Conservation (phyloP, 2,888 invertebrate species). For the Sisyra nigra region DNA sequence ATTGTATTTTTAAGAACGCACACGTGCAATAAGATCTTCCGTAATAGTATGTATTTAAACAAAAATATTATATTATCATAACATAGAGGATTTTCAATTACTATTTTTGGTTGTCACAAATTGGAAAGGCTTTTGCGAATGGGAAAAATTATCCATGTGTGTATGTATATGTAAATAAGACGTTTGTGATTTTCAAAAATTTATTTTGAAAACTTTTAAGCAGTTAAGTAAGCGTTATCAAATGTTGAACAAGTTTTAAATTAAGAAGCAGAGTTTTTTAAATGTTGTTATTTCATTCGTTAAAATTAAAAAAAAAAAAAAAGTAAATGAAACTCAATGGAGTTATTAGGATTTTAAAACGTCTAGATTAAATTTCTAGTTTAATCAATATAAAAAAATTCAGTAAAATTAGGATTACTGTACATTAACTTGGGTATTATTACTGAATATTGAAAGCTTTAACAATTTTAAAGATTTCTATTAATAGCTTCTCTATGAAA, state of each 20-base stretch:
- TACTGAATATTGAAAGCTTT: too few species aligned
- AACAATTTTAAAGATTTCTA: too few species aligned
- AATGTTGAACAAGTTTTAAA: neutral
- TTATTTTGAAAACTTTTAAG: neutral
- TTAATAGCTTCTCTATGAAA: too few species aligned
- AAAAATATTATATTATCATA: neutral
- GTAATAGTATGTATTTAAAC: neutral
- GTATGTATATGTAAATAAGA: neutral
- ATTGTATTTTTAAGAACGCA: neutral
- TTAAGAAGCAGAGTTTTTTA: neutral
- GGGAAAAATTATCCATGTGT: too few species aligned
- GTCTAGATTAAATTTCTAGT: neutral
- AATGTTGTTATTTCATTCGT: neutral
- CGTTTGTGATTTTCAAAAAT: neutral
- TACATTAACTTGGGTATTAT: too few species aligned
- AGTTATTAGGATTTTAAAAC: neutral
- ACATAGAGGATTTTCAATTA: neutral
- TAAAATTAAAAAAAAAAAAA: neutral
- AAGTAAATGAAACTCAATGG: neutral
- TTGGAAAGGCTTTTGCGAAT: too few species aligned
- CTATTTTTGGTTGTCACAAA: neutral
- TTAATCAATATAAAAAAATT: neutral
- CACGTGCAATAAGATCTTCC: slow-evolving; percentile 4
- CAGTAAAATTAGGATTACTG: too few species aligned
- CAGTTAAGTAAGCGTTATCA: neutral